These are phyloP conservation scores for Henicopernis longicauda DNA, from an alignment of 2,113 vertebrate species.

Conservation along the genomic window DNA sequence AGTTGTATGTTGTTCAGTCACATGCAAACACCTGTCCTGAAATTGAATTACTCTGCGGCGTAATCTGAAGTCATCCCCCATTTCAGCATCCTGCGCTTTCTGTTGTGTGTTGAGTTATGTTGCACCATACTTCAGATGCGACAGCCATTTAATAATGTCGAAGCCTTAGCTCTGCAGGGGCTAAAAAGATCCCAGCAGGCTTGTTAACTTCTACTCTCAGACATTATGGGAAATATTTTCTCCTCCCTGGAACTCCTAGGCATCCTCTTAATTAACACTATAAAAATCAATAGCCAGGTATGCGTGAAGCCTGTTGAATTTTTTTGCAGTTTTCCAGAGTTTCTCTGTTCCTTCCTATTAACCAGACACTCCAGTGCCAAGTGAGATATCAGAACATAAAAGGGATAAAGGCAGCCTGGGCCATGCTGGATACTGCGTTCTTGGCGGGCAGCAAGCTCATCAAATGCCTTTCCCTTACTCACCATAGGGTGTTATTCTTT, in stretches of 20 bases:
- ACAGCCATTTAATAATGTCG: constrained; percentile 78
- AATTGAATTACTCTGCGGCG: constrained; percentile 50
- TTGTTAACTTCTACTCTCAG: constrained; percentile 77
- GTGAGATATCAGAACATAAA: neutral
- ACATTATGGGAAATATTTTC: constrained; percentile 74
- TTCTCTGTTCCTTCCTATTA: constrained; percentile 6
- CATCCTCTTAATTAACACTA: constrained; percentile 71
- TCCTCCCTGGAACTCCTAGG: constrained; percentile 57
- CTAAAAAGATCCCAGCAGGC: constrained; percentile 78
- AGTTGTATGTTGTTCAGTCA: constrained; percentile 10
- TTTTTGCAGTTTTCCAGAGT: constrained; percentile 14
- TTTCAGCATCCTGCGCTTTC: constrained; percentile 58
- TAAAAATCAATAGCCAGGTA: constrained; percentile 61
- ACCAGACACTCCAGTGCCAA: neutral
- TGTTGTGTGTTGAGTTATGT: constrained; percentile 68
- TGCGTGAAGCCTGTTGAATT: constrained; percentile 16
- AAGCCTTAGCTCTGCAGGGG: constrained; percentile 76
- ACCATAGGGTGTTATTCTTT: neutral
- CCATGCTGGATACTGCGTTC: neutral
- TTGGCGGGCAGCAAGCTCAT: neutral
- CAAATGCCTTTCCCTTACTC: neutral
- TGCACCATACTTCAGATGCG: constrained; percentile 62
- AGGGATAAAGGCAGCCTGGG: neutral
- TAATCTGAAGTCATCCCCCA: constrained; percentile 43
- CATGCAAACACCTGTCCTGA: constrained; percentile 65